These are phyloP conservation scores for Oryzias javanicus DNA, from an alignment of 2,113 vertebrate species.

Conservation along the genomic window DNA sequence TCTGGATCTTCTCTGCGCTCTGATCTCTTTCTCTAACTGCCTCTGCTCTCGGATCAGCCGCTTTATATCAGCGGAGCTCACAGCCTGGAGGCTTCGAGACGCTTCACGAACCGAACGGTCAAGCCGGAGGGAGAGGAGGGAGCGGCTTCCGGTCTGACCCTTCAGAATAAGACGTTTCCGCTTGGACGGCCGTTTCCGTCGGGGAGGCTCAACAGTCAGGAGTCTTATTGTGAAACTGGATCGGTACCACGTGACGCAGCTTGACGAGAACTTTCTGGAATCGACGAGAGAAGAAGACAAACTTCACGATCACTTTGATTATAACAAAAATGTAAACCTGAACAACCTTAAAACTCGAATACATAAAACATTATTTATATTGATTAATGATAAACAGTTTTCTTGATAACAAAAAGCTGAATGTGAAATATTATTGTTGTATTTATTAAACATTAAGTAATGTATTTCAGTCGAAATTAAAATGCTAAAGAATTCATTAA, in stretches of 20 bases:
- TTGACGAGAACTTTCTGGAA: neutral
- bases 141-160: neutral
- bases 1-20: neutral
- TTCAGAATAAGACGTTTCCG: neutral
- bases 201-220: neutral
- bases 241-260: neutral
- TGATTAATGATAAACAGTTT: neutral
- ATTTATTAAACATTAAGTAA: too few relatives aligned
- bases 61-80: neutral
- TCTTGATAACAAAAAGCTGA: too few relatives aligned
- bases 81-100: neutral
- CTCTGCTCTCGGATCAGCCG: neutral
- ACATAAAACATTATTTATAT: neutral
- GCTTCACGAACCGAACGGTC: neutral
- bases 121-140: neutral
- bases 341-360: neutral
- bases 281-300: neutral
- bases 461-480: too few relatives aligned
- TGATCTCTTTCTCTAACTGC: neutral
- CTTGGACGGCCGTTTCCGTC: neutral
- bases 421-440: neutral
- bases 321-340: neutral
- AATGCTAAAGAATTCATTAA: too few relatives aligned
- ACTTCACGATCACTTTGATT: neutral
- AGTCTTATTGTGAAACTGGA: neutral